These are phyloP conservation scores for Bombycilla garrulus DNA, from an alignment of 2,113 vertebrate genomes.

Conservation along the genomic window DNA sequence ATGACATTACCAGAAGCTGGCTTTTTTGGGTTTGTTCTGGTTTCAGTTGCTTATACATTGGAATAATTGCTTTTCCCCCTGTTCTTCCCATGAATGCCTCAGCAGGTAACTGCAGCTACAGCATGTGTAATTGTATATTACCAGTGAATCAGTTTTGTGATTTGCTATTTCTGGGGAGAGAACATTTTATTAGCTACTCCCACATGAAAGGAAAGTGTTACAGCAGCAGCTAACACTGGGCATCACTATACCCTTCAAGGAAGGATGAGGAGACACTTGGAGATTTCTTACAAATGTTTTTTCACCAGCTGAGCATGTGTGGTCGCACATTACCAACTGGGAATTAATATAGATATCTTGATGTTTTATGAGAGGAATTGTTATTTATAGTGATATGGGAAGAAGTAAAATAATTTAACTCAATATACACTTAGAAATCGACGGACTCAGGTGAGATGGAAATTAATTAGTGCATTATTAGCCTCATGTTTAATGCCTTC, in stretches of 20 bases:
- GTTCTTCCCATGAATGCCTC: neutral
- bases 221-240: neutral
- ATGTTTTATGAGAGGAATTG: neutral
- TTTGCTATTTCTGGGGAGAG: neutral
- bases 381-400: neutral
- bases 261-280: neutral
- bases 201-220: neutral
- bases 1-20: neutral
- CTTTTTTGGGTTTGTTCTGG: neutral
- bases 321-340: neutral
- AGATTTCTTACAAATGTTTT: neutral
- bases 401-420: neutral
- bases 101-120: slow-evolving; percentile 34
- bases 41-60: neutral
- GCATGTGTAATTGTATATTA: slow-evolving; percentile 5
- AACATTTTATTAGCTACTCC: neutral
- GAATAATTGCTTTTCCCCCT: neutral
- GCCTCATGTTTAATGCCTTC: neutral
- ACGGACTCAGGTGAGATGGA: neutral
- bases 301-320: neutral
- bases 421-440: neutral
- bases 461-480: neutral
- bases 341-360: neutral
- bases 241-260: neutral
- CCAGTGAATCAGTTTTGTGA: neutral